A percentile compares a stretch with the other conserved stretches of the same genome.
Evolutionary conservation across 2,888 invertebrate species (phyloP).

Genomic region (Rhagophthalmus giganteus): DNA sequence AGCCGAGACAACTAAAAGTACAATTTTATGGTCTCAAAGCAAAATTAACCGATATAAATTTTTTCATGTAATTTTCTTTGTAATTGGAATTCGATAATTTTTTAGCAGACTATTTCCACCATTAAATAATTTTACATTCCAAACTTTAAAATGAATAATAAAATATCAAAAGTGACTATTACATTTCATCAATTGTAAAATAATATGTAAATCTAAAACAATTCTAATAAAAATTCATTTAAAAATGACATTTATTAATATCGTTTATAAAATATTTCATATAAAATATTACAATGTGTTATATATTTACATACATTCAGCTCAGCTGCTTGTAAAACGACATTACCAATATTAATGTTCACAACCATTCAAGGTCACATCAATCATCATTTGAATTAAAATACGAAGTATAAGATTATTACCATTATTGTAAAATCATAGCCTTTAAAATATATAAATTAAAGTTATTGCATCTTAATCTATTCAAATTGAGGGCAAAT

Average conservation of each 20-base stretch:
- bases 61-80: no score
- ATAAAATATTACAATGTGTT: conserved; percentile 38
- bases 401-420: conserved; percentile 11
- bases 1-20: no score
- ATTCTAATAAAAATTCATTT: conserved; percentile 21
- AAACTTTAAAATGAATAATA: no score
- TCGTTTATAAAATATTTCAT: conserved; percentile 38
- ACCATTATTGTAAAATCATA: conserved; percentile 15
- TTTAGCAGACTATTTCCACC: no score
- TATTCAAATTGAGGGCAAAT: conserved; percentile 1
- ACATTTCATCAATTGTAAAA: no score
- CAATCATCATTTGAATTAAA: conserved; percentile 14
- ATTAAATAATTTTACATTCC: no score
- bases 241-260: conserved; percentile 30
- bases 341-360: conserved; percentile 21
- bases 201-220: no score
- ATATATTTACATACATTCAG: conserved; percentile 29
- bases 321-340: conserved; percentile 27
- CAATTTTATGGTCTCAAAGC: no score
- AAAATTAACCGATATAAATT: no score
- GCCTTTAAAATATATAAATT: conserved; percentile 14
- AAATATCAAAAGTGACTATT: no score
- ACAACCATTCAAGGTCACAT: conserved; percentile 30
- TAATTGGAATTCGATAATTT: no score
- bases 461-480: conserved; percentile 6